phyloP scores from a whole-genome alignment of 2,888 invertebrate genomes.

The Kryphioiulus occultus region DNA sequence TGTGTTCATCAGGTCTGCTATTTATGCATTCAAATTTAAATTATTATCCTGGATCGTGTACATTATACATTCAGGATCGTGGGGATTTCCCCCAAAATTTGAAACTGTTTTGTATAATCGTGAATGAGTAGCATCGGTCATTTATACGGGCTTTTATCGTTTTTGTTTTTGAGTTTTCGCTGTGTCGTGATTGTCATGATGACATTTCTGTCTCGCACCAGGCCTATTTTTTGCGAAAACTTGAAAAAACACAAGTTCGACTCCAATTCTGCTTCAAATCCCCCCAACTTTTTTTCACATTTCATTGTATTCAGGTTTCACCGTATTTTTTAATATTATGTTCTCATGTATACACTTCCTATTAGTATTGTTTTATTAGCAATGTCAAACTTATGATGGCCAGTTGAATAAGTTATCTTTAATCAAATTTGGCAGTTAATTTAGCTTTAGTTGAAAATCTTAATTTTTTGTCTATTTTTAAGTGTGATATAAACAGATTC shows the following conservation, averaged over 20 bases:
- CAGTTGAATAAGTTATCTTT: constrained; percentile 9
- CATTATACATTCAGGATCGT: constrained; percentile 22
- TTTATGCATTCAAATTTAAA: constrained; percentile 44
- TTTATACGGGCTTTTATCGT: background rate
- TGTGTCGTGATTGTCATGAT: background rate
- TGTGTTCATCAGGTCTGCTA: constrained; percentile 42
- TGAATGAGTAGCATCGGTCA: constrained; percentile 11
- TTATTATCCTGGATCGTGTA: constrained; percentile 41
- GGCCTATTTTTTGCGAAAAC: background rate
- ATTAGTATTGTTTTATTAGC: background rate
- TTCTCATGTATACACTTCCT: background rate
- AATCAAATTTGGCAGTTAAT: background rate
- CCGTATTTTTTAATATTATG: background rate
- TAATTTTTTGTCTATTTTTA: background rate
- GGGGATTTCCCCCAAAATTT: background rate
- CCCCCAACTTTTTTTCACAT: background rate
- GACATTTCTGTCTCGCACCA: constrained; percentile 29
- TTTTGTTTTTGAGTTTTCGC: background rate
- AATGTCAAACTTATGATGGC: background rate
- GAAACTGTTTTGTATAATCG: constrained; percentile 39
- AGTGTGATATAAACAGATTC: constrained; percentile 36
- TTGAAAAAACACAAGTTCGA: background rate
- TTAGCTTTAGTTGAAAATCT: constrained; percentile 20
- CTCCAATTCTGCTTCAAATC: background rate
- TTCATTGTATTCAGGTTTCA: background rate